These are phyloP conservation scores for Cyclophora punctaria DNA, from an alignment of 2,888 invertebrate genomes.

Conservation along the genomic window DNA sequence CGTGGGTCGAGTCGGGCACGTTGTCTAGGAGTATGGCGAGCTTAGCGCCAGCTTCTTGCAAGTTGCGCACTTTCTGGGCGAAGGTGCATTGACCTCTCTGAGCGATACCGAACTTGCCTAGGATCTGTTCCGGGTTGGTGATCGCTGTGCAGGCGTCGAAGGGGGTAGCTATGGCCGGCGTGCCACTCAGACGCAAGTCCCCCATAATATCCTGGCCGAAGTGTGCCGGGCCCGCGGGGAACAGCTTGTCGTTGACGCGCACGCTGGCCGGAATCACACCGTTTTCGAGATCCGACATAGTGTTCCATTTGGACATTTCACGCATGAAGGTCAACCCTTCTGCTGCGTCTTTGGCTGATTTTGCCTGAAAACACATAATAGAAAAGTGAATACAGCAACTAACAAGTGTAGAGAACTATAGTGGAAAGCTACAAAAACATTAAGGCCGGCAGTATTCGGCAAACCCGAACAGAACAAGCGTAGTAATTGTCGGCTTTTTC, in stretches of 20 bases:
- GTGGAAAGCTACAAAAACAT: too few relatives aligned
- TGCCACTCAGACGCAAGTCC: conserved; percentile 78
- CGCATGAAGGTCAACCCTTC: conserved; percentile 97
- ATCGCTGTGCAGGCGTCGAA: conserved; percentile 78
- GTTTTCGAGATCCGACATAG: conserved; percentile 77
- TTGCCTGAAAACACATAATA: conserved; percentile 77
- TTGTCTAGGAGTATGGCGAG: conserved; percentile 93
- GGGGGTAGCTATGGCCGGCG: conserved; percentile 80
- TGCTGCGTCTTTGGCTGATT: conserved; percentile 88
- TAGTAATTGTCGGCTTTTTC: too few relatives aligned
- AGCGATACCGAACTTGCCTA: conserved; percentile 87
- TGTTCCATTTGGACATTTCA: conserved; percentile 95
- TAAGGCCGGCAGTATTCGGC: too few relatives aligned
- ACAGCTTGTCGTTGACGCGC: conserved; percentile 34
- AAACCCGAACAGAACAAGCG: too few relatives aligned
- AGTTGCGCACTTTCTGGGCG: conserved; percentile 91
- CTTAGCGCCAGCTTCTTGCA: conserved; percentile 87
- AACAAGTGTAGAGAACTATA: too few relatives aligned
- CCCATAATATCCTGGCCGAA: conserved; percentile 87
- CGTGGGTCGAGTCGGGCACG: conserved; percentile 82
- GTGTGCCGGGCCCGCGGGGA: conserved; percentile 90
- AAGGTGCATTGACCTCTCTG: conserved; percentile 96
- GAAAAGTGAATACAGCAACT: too few relatives aligned
- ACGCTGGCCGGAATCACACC: conserved; percentile 54
- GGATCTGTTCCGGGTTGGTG: conserved; percentile 73